phyloP scores from a whole-genome alignment of 2,888 invertebrate species.

The Schizaphis graminum region DNA sequence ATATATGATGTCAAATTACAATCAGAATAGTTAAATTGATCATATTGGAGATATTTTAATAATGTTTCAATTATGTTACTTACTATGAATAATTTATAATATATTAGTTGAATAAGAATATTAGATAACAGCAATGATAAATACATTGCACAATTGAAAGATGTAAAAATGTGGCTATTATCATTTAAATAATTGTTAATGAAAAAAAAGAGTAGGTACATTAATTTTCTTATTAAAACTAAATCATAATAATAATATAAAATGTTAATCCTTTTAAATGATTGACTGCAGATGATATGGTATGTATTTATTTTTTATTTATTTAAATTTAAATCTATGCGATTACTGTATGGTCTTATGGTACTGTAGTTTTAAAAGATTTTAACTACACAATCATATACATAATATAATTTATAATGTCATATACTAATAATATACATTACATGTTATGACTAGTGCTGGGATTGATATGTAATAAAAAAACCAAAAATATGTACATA shows the following conservation, averaged over 20 bases:
- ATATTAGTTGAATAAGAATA: too few relatives aligned
- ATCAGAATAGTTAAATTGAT: not conserved
- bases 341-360: not conserved
- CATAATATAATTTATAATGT: not conserved
- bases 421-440: not conserved
- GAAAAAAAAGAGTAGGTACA: not conserved
- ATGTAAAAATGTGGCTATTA: not conserved
- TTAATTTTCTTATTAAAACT: not conserved
- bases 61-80: not conserved
- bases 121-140: not conserved
- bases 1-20: not conserved
- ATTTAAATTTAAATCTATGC: too few relatives aligned
- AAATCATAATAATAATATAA: not conserved
- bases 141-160: not conserved
- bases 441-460: too few relatives aligned
- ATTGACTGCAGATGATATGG: not conserved
- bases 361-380: not conserved
- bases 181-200: not conserved
- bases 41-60: not conserved
- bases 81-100: too few relatives aligned
- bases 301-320: too few relatives aligned
- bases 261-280: not conserved
- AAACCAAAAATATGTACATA: too few relatives aligned
- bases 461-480: too few relatives aligned
- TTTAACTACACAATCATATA: not conserved